Evolutionary conservation across 2,113 vertebrate species (phyloP).

Genomic region (Raja brachyura): DNA sequence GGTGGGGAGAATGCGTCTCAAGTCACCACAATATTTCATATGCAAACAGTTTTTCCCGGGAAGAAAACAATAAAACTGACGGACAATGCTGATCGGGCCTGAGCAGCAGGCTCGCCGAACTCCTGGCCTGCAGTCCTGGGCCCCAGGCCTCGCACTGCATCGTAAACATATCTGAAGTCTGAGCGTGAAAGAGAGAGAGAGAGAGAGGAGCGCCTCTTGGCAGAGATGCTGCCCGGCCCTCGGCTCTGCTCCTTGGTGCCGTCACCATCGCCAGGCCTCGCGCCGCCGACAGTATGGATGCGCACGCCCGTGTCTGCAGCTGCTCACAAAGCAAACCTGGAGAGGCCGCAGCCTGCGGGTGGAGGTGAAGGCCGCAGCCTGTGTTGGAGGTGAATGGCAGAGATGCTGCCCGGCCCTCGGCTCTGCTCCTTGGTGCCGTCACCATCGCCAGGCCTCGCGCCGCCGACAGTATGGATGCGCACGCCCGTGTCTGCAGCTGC

Average conservation of each 20-base stretch:
- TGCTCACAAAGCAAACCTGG: constrained; percentile 52
- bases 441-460: constrained; percentile 50
- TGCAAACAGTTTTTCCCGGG: constrained; percentile 59
- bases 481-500: not conserved
- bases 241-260: constrained; percentile 60
- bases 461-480: constrained; percentile 32
- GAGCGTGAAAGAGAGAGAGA: constrained; percentile 43
- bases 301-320: not conserved
- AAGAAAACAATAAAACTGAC: constrained; percentile 32
- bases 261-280: constrained; percentile 51
- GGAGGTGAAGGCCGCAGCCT: no score
- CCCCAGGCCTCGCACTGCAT: constrained; percentile 49
- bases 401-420: constrained; percentile 44
- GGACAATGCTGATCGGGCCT: not conserved
- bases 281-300: constrained; percentile 39
- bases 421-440: constrained; percentile 60
- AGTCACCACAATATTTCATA: constrained; percentile 57
- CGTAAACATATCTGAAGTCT: constrained; percentile 71
- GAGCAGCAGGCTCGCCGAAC: not conserved
- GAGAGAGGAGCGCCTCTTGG: constrained; percentile 64
- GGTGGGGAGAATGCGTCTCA: constrained; percentile 60
- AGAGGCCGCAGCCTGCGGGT: constrained; percentile 42
- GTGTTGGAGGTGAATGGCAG: no score
- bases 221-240: constrained; percentile 43
- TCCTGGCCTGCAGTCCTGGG: not conserved